Base-by-base conservation (phyloP, 2,797 vertebrate genomes). In the Takifugu ocellatus region DNA sequence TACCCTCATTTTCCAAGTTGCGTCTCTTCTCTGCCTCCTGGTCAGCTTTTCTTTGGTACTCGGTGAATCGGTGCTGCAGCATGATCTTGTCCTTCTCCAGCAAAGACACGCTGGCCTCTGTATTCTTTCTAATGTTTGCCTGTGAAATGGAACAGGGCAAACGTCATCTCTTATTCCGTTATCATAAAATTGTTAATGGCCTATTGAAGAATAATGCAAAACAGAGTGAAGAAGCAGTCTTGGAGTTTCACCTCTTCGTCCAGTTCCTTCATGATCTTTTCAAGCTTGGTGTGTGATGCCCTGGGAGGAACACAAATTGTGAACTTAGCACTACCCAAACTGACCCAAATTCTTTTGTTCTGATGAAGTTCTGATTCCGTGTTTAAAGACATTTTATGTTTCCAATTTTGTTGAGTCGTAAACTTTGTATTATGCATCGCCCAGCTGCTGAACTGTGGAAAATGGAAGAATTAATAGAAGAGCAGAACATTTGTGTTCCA, bases 21-120 rank as follows among this genome's bases (percentile, higher is more conserved):
- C 96, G 93, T 47, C 96, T 93, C 87, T 93, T 98, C 75, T 99
- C 97, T 54, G 90, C 94, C 74, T 99, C 97, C 80, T 98, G 95
- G 65, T 99, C 97, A 51, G 92, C 88, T 91, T 97, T 98, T 89
- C 97, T 94, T 91, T 99, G 97, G 90, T 93, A 94, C 48, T 99
- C 97, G 0, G 93, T 93, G 85, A 92, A 88, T 81, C 93, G 90
- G 87, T 98, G 97, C 78, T 99, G 97, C 51, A 92, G 73, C 75
- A 96, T 89, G 79, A 97, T 91, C 88, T 98, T 98, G 68, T 99
- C 97, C 78, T 98, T 98, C 84, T 99, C 96, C 90, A 96, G 90
- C 76, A 93, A 89, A 83, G 95, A 96, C 60, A 94, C 59, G 49
- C 89, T 87, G 63, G 89, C 88, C 82, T 99, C 97, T 33, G 92